Evolutionary conservation across 1,140 invertebrate genomes (phyloP), one percentile per base, ranked within the genome.

Genomic region (Chymomyza costata): DNA sequence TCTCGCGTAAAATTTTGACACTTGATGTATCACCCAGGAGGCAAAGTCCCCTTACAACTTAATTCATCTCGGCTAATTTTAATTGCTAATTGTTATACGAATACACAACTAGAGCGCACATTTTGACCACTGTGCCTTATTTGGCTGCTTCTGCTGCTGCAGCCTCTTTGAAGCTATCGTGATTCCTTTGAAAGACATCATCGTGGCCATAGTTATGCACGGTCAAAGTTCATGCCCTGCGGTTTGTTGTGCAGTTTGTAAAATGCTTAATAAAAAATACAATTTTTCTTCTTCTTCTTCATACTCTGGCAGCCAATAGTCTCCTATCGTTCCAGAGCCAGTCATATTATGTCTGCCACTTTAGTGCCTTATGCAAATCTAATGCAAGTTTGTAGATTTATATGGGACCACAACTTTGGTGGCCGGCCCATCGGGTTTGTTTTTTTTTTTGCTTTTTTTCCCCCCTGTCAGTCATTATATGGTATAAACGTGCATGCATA

Each of bases 261-360:
- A 78, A 74, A 78, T 73, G 73, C 64, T 61, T 66, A 80, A 80
- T 78, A 80, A 78, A 78, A 73, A 60, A 80, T 56, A 59, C 49
- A 67, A 64, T 80, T 73, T 69, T 64, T 51, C 44, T 65, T 28
- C 38, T 56, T 60, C 47, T 40, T 65, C n/a, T 65, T 65, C 52
- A 35, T 21, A 32, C 21, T 14, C 34, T 48, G 21, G 38, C 40
- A 63, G 56, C 38, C 44, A 76, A 46, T 45, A 45, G 34, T 28
- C 50, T 54, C 44, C 35, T 34, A 54, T 51, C 25, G 5, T 6
- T 28, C 43, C 48, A 34, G 47, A 14, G 32, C 39, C 45, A 54
- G 62, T 52, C 68, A 63, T 55, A 63, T 73, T 67, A 58, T 45
- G 60, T 64, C n/a, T 30, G 32, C 19, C 48, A 53, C 43, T 61